These are phyloP conservation scores for Isaurus tuberculatus DNA, from an alignment of 92 coral and sea anemone species.

Conservation along the genomic window DNA sequence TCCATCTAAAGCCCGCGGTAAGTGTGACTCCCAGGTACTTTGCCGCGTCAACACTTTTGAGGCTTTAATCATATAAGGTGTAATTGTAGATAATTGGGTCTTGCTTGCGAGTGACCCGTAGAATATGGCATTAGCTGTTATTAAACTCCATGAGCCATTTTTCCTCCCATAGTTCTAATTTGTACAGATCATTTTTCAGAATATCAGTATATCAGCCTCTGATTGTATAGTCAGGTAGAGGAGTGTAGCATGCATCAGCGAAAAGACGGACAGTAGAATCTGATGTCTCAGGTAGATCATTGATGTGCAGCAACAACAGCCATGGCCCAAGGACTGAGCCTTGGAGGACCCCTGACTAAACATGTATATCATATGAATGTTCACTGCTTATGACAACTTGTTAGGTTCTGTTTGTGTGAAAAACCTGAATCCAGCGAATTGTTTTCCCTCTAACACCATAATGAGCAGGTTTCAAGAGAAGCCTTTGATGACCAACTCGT, in stretches of 20 bases:
- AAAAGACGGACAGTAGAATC: not conserved
- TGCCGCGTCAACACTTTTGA: no score
- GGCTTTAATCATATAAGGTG: no score
- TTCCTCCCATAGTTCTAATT: not conserved
- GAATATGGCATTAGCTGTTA: not conserved
- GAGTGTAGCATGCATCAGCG: not conserved
- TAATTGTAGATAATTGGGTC: not conserved
- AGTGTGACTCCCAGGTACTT: no score
- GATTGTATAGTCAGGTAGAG: not conserved
- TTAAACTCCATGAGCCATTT: not conserved
- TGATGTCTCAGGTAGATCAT: not conserved
- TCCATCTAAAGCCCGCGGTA: no score
- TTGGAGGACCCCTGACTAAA: not conserved
- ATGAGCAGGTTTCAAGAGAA: not conserved
- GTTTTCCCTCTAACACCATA: not conserved
- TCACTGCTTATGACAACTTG: not conserved
- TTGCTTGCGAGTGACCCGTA: not conserved
- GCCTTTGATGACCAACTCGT: not conserved
- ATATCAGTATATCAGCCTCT: not conserved
- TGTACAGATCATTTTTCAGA: not conserved
- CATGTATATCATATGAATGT: not conserved
- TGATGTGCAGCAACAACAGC: not conserved
- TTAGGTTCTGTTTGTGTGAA: not conserved
- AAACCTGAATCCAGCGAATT: not conserved
- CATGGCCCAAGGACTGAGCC: not conserved